Evolutionary conservation across 2,113 vertebrate genomes (phyloP), one percentile per base, ranked within the genome.

Genomic region (Tringa solitaria): DNA sequence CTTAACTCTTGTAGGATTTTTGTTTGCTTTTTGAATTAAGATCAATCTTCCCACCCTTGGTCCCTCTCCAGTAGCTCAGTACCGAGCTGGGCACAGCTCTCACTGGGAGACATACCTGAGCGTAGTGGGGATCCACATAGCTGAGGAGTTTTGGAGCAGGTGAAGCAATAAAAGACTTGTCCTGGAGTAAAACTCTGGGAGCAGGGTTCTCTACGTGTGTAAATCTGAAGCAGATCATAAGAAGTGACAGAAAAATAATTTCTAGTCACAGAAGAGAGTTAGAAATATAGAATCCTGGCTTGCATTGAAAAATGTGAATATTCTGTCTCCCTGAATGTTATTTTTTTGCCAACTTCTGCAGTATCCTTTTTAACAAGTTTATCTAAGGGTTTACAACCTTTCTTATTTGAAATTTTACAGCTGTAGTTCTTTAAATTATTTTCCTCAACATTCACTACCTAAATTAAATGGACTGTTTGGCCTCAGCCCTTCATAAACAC

Each of bases 11-110:
- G 51, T 12, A 41, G 35, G 67, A 18, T 75, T 82, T 84, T 53
- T 87, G 77, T 95, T 96, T 92, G 93, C 64, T 92, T 78, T 95
- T 84, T 35, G 82, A 96, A 79, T 93, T 26, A 81, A 67, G 56
- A 23, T 43, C 12, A 30, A 45, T 84, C 30, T 87, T 43, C 16
- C 69, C 54, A 8, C 39, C 51, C 46, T 39, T 18, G 51, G 56
- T 77, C 21, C 39, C 32, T 64, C n/a, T 51, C n/a, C 54, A 39
- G 1, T 10, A 28, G 21, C 16, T 27, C 43, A 15, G 1, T 11
- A 26, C 50, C 26, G 51, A 65, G 33, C 28, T 5, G 5, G 86
- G 57, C 48, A 18, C 48, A 60, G 72, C 88, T 91, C 74, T 32
- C 51, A 2, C 50, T 32, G 6, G 6, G 2, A 24, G 28, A 28